These are phyloP conservation scores for Noctilio leporinus DNA, from an alignment of 2,113 vertebrate species.

Conservation along the genomic window DNA sequence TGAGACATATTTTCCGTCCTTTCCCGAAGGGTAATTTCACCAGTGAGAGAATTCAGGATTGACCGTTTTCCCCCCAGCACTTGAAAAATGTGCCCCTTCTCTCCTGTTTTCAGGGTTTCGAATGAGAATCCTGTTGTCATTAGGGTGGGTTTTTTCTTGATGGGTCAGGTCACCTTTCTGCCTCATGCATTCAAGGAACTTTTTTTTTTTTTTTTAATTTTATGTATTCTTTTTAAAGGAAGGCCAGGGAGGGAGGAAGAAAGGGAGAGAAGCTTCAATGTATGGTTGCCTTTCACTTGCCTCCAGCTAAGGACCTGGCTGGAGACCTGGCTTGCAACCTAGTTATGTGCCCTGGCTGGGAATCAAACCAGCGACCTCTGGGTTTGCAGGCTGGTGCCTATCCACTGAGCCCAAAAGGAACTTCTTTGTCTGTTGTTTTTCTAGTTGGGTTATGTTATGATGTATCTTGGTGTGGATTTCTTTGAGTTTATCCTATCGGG, in stretches of 20 bases:
- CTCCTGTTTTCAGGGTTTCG: neutral
- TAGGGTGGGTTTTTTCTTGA: neutral
- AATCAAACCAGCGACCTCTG: too few relatives aligned
- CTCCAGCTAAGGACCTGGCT: too few relatives aligned
- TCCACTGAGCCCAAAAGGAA: too few relatives aligned
- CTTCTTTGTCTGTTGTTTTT: neutral
- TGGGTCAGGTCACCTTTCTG: neutral
- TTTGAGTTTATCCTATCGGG: neutral
- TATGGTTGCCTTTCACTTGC: too few relatives aligned
- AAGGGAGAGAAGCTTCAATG: too few relatives aligned
- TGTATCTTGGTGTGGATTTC: neutral
- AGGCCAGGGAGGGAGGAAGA: too few relatives aligned
- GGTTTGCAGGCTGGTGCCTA: too few relatives aligned
- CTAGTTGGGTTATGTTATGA: neutral
- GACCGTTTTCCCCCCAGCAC: too few relatives aligned
- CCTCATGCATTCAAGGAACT: neutral
- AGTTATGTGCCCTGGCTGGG: too few relatives aligned
- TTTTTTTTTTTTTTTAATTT: too few relatives aligned
- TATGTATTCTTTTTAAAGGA: too few relatives aligned
- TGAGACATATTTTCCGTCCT: neutral
- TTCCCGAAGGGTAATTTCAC: neutral
- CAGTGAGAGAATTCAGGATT: rapidly evolving
- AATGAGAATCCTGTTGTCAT: neutral
- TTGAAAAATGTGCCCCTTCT: neutral
- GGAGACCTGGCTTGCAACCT: too few relatives aligned